Evolutionary conservation across 2,113 vertebrate genomes (phyloP), one percentile per base, ranked within the genome.

Genomic region (Candoia aspera): DNA sequence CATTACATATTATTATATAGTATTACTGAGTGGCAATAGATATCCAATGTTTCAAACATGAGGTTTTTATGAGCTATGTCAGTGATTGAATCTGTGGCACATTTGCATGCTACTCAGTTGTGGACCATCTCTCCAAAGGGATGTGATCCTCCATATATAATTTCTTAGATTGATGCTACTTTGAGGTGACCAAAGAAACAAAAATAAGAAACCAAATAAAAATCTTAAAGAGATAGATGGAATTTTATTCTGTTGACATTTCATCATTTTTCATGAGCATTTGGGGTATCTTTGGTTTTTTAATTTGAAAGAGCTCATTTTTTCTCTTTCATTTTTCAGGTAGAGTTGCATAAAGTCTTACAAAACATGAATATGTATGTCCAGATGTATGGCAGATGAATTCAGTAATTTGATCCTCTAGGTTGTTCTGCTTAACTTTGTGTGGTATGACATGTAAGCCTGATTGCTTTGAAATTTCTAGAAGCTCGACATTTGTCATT

Each of bases 341-440:
- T 92, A 90, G 29, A 46, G 10, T 53, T 85, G 24, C 42, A 90
- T 59, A 91, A 91, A 89, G 15, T 93, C 88, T 94, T 95, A 90
- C 64, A 95, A 90, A 91, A 92, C 37, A 91, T 92, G 89, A 93
- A 93, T 94, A 93, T 88, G 79, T 95, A 95, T 92, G 87, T 21
- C 54, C 37, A 85, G 90, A 90, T 93, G 93, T 92, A 90, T 95
- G 92, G 94, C 93, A 96, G 95, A 96, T 96, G 93, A 95, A 93
- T 83, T 92, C 93, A 92, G 95, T 95, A 95, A 96, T 94, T 96
- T 95, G 91, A 94, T 94, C 91, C 93, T 91, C 95, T 90, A 95
- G 88, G 92, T 93, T 73, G 90, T 93, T 89, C 37, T 86, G 33
- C 94, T 85, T 92, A 91, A 49, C 93, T 93, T 92, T 93, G 90